These are phyloP conservation scores for Lepidiolamprologus cunningtoni DNA, from an alignment of 2,113 vertebrate species.

Conservation along the genomic window DNA sequence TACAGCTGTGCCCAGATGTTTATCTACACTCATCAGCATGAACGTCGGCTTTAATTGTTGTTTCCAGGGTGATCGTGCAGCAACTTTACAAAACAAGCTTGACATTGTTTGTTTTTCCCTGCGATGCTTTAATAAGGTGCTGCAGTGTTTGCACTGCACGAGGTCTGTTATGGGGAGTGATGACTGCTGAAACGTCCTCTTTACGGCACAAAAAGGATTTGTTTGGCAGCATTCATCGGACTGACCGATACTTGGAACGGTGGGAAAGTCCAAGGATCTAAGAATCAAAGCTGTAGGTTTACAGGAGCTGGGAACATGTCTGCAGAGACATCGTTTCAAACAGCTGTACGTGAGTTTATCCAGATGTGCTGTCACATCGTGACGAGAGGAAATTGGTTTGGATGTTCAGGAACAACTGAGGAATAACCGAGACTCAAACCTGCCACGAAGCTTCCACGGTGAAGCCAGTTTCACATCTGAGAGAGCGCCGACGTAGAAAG, in stretches of 20 bases:
- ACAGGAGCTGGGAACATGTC: not conserved
- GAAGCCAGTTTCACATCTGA: not conserved
- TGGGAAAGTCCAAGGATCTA: not conserved
- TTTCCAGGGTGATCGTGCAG: not conserved
- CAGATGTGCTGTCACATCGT: not conserved
- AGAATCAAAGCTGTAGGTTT: not conserved
- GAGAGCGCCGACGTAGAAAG: not conserved
- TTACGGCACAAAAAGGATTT: not conserved
- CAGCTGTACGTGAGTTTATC: not conserved
- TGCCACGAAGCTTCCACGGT: not conserved
- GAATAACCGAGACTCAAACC: not conserved
- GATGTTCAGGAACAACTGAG: not conserved
- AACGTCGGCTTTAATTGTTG: fast-evolving
- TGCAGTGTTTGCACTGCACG: fast-evolving
- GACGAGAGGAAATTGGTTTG: not conserved
- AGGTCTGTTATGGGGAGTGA: not conserved
- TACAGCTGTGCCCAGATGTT: not conserved
- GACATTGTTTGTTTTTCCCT: not conserved
- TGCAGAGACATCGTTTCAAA: not conserved
- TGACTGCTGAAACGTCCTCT: not conserved
- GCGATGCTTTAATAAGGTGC: fast-evolving
- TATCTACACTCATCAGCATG: not conserved
- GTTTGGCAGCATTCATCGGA: not conserved
- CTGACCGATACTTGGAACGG: not conserved
- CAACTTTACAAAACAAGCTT: not conserved